phyloP scores from a whole-genome alignment of 2,888 invertebrate species.

The Acrobasis repandana region DNA sequence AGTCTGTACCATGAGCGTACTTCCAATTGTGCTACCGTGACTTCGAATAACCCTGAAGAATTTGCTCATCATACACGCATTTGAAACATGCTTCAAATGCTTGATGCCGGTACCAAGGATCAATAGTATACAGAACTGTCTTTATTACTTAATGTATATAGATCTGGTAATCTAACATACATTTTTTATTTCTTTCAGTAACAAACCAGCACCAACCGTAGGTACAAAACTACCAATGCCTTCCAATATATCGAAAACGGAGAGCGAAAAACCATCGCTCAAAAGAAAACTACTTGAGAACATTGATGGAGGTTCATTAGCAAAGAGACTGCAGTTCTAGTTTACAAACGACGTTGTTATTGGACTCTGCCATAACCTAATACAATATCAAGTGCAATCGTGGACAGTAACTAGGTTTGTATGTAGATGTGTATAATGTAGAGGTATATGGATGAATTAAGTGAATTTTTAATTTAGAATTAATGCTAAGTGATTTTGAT shows the following conservation, averaged over 20 bases:
- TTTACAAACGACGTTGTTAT: constrained; percentile 29
- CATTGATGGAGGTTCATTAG: constrained; percentile 86
- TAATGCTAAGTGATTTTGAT: background rate
- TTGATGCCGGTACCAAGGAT: too few species aligned
- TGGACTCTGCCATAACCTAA: constrained; percentile 40
- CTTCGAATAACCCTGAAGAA: too few species aligned
- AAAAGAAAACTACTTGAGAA: constrained; percentile 90
- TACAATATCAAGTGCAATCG: constrained; percentile 53
- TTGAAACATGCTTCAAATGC: too few species aligned
- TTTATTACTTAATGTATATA: too few species aligned
- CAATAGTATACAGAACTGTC: too few species aligned
- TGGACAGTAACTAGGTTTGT: constrained; percentile 18
- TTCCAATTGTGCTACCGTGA: too few species aligned
- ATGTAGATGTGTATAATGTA: constrained; percentile 32
- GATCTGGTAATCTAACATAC: background rate
- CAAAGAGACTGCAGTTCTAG: constrained; percentile 87
- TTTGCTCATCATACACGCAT: too few species aligned
- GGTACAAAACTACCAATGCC: constrained; percentile 93
- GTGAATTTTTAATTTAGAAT: background rate
- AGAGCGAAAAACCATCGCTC: constrained; percentile 86
- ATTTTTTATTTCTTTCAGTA: constrained; percentile 72
- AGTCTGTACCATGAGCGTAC: too few species aligned
- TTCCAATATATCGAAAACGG: constrained; percentile 83
- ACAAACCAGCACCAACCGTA: constrained; percentile 93
- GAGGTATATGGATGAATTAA: constrained; percentile 23